Evolutionary conservation across 2,797 vertebrate genomes (phyloP).

Genomic region (Rhinophrynus dorsalis): DNA sequence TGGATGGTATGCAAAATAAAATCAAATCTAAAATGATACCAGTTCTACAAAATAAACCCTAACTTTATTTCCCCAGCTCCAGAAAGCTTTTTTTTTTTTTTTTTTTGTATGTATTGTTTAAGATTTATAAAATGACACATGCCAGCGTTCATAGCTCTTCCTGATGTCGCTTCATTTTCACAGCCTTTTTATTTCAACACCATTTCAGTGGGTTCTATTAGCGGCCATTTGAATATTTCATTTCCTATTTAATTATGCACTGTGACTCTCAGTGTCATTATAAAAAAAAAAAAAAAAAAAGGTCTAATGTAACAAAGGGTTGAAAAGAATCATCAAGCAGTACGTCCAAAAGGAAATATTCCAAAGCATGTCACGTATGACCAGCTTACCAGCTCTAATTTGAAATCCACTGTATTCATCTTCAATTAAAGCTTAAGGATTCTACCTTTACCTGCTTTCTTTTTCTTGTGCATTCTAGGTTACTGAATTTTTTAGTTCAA

Average conservation of each 20-base stretch:
- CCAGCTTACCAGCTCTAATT: conserved; percentile 88
- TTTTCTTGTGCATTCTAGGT: conserved; percentile 77
- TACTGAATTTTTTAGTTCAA: conserved; percentile 85
- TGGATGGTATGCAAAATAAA: too few species aligned
- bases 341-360: conserved; percentile 91
- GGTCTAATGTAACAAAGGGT: conserved; percentile 98
- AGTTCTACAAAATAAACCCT: conserved; percentile 49
- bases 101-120: conserved; percentile 68
- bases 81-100: conserved; percentile 73
- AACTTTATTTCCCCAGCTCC: conserved; percentile 45
- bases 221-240: conserved; percentile 99
- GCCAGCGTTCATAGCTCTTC: conserved; percentile 84
- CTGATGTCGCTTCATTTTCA: conserved; percentile 83
- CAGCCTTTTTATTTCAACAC: conserved; percentile 88
- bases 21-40: too few species aligned
- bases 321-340: conserved; percentile 89
- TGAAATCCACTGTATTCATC: conserved; percentile 87
- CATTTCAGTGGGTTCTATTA: conserved; percentile 97
- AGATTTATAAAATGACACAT: conserved; percentile 93
- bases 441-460: conserved; percentile 85
- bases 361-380: conserved; percentile 95
- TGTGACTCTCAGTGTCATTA: conserved; percentile 99
- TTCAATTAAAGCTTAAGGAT: conserved; percentile 92
- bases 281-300: conserved; percentile 96
- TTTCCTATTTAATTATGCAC: conserved; percentile 99